Conservation (phyloP, 2,888 invertebrate species). For the Cephalotes varians region DNA sequence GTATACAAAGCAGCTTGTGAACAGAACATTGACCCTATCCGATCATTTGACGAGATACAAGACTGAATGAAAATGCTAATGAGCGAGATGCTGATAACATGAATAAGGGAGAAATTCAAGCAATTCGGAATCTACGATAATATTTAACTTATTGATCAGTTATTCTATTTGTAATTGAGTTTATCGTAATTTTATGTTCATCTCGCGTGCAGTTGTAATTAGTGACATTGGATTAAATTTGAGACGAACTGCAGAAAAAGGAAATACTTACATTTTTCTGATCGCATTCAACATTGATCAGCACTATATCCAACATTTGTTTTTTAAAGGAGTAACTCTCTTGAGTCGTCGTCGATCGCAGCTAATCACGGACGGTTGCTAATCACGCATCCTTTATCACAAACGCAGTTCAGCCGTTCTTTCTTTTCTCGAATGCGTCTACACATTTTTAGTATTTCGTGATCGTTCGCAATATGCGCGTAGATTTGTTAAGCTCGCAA, state of each 20-base stretch:
- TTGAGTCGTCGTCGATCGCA: background rate
- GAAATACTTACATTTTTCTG: conserved; percentile 1
- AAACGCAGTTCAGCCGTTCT: background rate
- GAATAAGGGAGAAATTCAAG: background rate
- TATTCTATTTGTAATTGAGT: background rate
- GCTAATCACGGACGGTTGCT: conserved; percentile 6
- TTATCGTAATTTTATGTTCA: background rate
- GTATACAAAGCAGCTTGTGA: conserved; percentile 51
- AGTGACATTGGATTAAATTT: background rate
- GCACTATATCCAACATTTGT: conserved; percentile 2
- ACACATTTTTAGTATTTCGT: conserved; percentile 2
- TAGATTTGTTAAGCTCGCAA: conserved; percentile 11
- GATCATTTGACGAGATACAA: conserved; percentile 47
- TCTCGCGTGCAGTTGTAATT: background rate
- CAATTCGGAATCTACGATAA: background rate
- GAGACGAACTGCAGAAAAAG: background rate
- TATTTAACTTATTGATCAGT: background rate
- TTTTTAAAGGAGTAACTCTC: background rate
- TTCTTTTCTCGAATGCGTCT: background rate
- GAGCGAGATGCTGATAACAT: background rate
- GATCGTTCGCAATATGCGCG: background rate
- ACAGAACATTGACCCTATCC: conserved; percentile 70
- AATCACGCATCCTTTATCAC: background rate
- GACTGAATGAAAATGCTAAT: conserved; percentile 48
- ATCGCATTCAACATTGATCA: background rate